A percentile compares a stretch with the other conserved stretches of the same genome.
phyloP scores from a whole-genome alignment of 2,888 invertebrate genomes.

The Pristionchus fissidentatus region DNA sequence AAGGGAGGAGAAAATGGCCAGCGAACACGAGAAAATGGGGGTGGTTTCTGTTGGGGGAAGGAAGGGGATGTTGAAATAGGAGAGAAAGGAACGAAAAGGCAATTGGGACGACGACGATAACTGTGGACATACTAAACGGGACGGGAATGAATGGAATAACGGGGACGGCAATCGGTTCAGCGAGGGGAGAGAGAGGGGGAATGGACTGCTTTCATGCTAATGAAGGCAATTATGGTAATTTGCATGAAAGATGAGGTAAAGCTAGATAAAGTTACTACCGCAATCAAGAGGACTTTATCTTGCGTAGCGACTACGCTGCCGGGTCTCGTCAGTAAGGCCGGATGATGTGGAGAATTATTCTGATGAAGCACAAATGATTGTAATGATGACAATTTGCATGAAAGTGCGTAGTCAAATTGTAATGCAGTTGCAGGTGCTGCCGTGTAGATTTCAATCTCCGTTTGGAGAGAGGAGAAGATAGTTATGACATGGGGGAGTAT shows the following conservation, averaged over 20 bases:
- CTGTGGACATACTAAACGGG: no score
- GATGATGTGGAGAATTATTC: no score
- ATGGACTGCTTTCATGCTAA: no score
- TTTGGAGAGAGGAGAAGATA: not conserved
- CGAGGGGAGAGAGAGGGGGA: not conserved
- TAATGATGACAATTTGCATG: slow-evolving; percentile 3
- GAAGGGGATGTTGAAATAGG: not conserved
- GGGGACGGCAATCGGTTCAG: no score
- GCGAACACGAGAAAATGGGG: not conserved
- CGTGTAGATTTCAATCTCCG: no score
- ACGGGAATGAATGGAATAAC: no score
- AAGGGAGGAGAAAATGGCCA: not conserved
- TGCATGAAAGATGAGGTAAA: no score
- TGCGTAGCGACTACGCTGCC: no score
- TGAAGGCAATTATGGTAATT: not conserved
- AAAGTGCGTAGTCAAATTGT: not conserved
- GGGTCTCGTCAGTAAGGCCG: no score
- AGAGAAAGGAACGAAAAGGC: not conserved
- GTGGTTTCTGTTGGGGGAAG: not conserved
- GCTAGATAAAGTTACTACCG: no score
- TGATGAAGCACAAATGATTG: not conserved
- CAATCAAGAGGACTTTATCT: no score
- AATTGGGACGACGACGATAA: no score
- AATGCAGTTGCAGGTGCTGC: slow-evolving; percentile 20
- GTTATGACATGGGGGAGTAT: not conserved